Evolutionary conservation across 2,888 invertebrate genomes (phyloP), one percentile per base, ranked within the genome.

Genomic region (Cataglyphis rosenhaueri): DNA sequence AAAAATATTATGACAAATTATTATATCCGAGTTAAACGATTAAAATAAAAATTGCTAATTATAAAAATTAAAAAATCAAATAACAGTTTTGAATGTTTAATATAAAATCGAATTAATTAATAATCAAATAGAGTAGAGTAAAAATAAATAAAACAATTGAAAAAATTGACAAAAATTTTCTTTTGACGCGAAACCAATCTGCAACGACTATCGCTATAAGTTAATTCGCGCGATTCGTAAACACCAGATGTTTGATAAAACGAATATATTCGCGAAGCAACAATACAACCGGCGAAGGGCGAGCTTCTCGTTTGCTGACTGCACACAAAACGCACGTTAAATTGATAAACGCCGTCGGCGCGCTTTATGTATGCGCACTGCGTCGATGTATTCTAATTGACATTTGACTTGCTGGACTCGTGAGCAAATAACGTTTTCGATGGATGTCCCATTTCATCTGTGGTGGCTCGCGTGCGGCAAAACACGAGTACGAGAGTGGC

Each of bases 301-400:
- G 25, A 4, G 52, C 15, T 21, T 76, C 25, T 25, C 1, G 66
- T 66, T 66, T 76, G 55, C 0, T 3, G n/a, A 9, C 4, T n/a
- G 25, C 44, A 18, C 59, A 18, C 35, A 59, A 35, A 78, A 71
- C 21, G 35, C 59, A 48, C 4, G 8, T 10, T 5, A 59, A 70
- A 59, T 44, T 44, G 44, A 70, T 57, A 59, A 70, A 55, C 15
- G 55, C 29, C 15, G 65, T 8, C 48, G 44, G 41, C 41, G 44
- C 44, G 48, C n/a, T 48, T 48, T 48, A 6, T n/a, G n/a, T 41
- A 29, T 35, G 29, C 41, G 18, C 18, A 15, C 18, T 44, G 35
- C n/a, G n/a, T 71, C 70, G 32, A 71, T 32, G 61, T 32, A 35
- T 25, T 59, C n/a, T 41, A 71, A 78, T 78, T 71, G 78, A 78